Base-by-base conservation (phyloP, 2,888 invertebrate species). In the Hedya salicella region DNA sequence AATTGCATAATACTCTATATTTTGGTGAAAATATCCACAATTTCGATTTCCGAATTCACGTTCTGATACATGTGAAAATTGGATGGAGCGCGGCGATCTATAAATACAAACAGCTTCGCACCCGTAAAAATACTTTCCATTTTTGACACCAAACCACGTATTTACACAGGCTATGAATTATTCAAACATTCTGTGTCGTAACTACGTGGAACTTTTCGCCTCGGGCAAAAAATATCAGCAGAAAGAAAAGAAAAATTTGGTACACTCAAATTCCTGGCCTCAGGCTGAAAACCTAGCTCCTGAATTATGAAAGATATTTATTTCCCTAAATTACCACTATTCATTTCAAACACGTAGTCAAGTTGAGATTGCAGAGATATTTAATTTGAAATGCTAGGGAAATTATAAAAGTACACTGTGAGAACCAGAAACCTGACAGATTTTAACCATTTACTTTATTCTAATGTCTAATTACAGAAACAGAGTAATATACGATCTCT, bases 161-260 rank as follows among this genome's bases (percentile, higher is more conserved):
- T 40, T 64, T 57, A 50, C 17, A 56, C 42, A 36, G n/a, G 21
- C 32, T 36, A 36, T 64, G 63, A 64, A 64, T 64, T 39, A 64
- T 57, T 64, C 63, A 64, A 57, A 57, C 50, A 56, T 56, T 11
- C 32, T 40, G 42, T 21, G 40, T 13, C 42, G 57, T 42, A 57
- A 57, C 50, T 50, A 49, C 42, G 44, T 62, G 30, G 36, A 57
- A 64, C 42, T 64, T 64, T 57, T 52, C 42, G 57, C 56, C 19
- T 44, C 16, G 46, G 21, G 36, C 56, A 36, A 57, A 57, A 63
- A 64, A 62, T 53, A 54, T 39, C 17, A n/a, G 17, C 9, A 9
- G 36, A 36, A 9, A 39, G 14, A 16, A 44, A 11, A 50, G 57
- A 42, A 63, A 49, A 25, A 56, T 21, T 57, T 42, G 32, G 9